phyloP scores from a whole-genome alignment of 2,797 vertebrate species.

The Amazonetta brasiliensis region DNA sequence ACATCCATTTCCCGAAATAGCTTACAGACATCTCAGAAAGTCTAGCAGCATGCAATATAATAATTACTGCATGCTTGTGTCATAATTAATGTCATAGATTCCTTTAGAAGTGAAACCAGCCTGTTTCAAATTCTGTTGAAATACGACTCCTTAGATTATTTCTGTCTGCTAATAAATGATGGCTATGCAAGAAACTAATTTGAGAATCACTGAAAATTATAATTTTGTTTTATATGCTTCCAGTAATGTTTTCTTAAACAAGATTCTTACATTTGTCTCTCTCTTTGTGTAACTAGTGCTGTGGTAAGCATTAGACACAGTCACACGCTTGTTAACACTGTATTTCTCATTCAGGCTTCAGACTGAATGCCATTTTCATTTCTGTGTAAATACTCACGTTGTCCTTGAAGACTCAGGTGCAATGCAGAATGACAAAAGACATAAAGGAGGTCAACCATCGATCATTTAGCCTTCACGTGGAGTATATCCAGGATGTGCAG shows the following conservation, averaged over 20 bases:
- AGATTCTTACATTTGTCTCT: not conserved
- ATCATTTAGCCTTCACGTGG: not conserved
- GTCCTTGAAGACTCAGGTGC: not conserved
- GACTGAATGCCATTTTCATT: not conserved
- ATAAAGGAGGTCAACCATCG: not conserved
- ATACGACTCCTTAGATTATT: not conserved
- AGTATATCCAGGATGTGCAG: not conserved
- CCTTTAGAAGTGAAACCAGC: conserved; percentile 18
- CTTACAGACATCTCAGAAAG: not conserved
- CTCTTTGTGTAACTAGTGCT: not conserved
- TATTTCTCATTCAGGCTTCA: not conserved
- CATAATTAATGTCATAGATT: not conserved
- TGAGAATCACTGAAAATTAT: not conserved
- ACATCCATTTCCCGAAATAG: not conserved
- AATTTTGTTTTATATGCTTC: conserved; percentile 3
- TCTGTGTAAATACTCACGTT: not conserved
- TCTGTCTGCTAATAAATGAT: conserved; percentile 6
- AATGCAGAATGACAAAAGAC: not conserved
- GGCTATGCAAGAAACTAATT: conserved; percentile 18
- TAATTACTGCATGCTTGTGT: not conserved
- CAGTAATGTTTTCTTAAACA: conserved; percentile 31
- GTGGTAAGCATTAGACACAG: not conserved
- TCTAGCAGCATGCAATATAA: not conserved
- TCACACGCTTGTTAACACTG: not conserved
- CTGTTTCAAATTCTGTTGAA: conserved; percentile 26